Conservation (phyloP, 1,140 invertebrate species). For the Drosophila varians region DNA sequence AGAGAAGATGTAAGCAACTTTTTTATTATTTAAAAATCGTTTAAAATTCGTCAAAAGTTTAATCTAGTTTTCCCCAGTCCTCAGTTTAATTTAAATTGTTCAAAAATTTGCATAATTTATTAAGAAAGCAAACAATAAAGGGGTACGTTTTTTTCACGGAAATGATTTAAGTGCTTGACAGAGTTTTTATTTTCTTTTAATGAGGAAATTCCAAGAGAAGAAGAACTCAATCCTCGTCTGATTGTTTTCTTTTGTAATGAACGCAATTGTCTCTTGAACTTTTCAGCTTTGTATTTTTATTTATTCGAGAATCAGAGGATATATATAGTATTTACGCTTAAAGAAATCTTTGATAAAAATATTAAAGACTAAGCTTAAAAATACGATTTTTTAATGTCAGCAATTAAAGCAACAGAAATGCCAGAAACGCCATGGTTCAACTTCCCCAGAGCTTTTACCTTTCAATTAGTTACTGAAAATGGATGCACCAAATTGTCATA, state of each 20-base stretch:
- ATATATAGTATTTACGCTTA: too few relatives aligned
- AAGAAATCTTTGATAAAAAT: too few relatives aligned
- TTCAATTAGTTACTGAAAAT: conserved; percentile 49
- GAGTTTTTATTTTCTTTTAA: conserved; percentile 8
- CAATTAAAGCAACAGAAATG: conserved; percentile 17
- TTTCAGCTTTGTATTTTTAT: not conserved
- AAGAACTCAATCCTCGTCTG: not conserved
- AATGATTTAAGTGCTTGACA: conserved; percentile 34
- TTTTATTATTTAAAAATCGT: not conserved
- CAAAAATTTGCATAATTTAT: conserved; percentile 55
- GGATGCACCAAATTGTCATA: conserved; percentile 52
- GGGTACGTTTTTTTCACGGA: conserved; percentile 16
- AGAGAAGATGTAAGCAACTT: too few relatives aligned
- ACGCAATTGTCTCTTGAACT: conserved; percentile 18
- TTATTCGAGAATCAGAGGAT: too few relatives aligned
- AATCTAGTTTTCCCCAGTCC: not conserved
- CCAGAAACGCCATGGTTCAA: not conserved
- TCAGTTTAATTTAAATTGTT: conserved; percentile 2
- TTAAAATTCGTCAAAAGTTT: not conserved
- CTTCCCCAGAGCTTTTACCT: conserved; percentile 31
- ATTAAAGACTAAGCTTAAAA: too few relatives aligned
- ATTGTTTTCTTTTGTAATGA: not conserved
- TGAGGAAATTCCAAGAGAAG: conserved; percentile 35
- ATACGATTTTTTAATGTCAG: conserved; percentile 8
- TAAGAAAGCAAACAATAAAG: conserved; percentile 18